Evolutionary conservation across 92 coral and sea anemone genomes (phyloP).

Genomic region (Zoanthus gigantus): DNA sequence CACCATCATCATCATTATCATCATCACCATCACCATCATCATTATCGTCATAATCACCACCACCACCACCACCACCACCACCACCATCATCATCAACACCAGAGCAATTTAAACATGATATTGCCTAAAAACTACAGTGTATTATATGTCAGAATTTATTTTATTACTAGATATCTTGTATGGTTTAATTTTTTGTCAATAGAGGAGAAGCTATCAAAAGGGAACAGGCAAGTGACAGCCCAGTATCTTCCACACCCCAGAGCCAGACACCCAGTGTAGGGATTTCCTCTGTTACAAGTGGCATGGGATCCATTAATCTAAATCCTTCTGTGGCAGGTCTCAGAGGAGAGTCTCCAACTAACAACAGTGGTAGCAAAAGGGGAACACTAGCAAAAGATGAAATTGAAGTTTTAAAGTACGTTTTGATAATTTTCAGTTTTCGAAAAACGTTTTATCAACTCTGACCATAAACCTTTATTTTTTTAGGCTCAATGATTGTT

Average conservation of each 20-base stretch:
- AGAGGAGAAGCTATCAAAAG: constrained; percentile 89
- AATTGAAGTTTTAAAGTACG: constrained; percentile 90
- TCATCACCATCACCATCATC: no score
- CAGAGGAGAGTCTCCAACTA: constrained; percentile 28
- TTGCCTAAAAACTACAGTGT: background rate
- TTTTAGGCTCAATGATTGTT: no score
- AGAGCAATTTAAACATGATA: no score
- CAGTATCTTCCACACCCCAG: constrained; percentile 11
- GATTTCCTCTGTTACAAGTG: constrained; percentile 54
- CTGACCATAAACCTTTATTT: no score
- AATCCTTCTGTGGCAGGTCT: constrained; percentile 32
- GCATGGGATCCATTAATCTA: constrained; percentile 58
- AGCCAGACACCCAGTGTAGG: constrained; percentile 25
- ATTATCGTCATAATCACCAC: no score
- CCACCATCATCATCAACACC: no score
- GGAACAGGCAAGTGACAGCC: constrained; percentile 27
- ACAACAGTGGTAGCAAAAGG: constrained; percentile 50
- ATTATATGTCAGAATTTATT: background rate
- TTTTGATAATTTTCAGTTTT: background rate
- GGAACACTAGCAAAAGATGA: constrained; percentile 81
- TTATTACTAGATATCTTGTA: background rate
- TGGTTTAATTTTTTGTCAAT: background rate
- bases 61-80: no score
- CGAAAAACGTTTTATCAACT: background rate
- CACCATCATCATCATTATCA: no score